These are phyloP conservation scores for Chrysomela aeneicollis DNA, from an alignment of 2,888 invertebrate species.

Conservation along the genomic window DNA sequence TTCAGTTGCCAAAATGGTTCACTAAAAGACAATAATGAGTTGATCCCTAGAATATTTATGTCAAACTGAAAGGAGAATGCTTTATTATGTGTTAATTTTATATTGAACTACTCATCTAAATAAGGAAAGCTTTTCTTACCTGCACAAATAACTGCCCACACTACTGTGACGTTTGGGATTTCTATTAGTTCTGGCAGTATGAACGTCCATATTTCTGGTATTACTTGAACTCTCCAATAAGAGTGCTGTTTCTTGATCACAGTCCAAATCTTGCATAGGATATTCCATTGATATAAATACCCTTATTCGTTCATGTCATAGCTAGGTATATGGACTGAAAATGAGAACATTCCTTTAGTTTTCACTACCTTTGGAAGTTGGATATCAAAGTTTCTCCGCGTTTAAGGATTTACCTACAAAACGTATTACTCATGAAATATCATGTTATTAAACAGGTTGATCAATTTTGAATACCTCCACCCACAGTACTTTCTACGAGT, in stretches of 20 bases:
- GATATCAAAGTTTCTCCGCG: too few relatives aligned
- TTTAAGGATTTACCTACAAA: too few relatives aligned
- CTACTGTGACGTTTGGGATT: constrained; percentile 54
- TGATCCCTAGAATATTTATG: too few relatives aligned
- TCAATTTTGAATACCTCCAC: too few relatives aligned
- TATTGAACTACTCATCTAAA: not conserved
- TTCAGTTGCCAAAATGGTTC: too few relatives aligned
- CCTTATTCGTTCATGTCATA: not conserved
- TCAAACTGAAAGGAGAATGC: too few relatives aligned
- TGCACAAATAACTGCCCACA: constrained; percentile 54
- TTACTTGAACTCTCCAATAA: constrained; percentile 57
- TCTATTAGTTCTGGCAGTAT: constrained; percentile 52
- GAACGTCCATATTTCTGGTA: constrained; percentile 59
- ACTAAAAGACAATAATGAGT: too few relatives aligned
- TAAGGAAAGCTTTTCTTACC: constrained; percentile 47
- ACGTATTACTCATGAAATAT: too few relatives aligned
- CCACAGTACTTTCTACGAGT: too few relatives aligned
- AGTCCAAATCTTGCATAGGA: constrained; percentile 61
- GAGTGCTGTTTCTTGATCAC: constrained; percentile 61
- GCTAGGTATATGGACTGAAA: not conserved
- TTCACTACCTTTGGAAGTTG: not conserved
- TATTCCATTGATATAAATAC: constrained; percentile 55
- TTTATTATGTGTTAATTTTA: too few relatives aligned
- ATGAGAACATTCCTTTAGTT: not conserved
- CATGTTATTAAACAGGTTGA: too few relatives aligned